phyloP scores from a whole-genome alignment of 2,888 invertebrate genomes.

The Lasiommata megera region DNA sequence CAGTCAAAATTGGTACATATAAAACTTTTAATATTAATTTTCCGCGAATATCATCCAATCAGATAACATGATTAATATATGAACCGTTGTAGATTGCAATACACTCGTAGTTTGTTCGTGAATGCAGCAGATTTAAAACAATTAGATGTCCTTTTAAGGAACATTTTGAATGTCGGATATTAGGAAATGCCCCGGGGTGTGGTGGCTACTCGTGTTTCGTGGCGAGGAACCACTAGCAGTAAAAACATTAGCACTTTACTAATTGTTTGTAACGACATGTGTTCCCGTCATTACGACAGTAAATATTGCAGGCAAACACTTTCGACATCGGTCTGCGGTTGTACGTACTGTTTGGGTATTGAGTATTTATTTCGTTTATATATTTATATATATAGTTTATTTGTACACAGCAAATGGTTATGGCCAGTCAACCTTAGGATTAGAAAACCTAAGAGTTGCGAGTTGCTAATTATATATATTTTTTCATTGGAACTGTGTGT shows the following conservation, averaged over 20 bases:
- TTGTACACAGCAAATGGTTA: no score
- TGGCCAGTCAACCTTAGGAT: no score
- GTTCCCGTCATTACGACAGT: conserved; percentile 29
- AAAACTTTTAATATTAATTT: no score
- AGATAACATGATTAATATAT: no score
- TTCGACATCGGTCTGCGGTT: conserved; percentile 27
- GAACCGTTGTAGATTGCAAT: no score
- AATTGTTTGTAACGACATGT: conserved; percentile 31
- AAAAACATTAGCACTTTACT: conserved; percentile 29
- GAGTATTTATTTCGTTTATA: background rate
- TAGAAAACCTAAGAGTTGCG: no score
- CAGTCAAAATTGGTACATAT: no score
- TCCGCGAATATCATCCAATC: no score
- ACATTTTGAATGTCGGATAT: conserved; percentile 12
- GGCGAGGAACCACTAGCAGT: conserved; percentile 10
- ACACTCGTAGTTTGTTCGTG: no score
- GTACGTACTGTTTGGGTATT: conserved; percentile 17
- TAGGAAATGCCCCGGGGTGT: conserved; percentile 21
- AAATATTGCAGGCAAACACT: conserved; percentile 30
- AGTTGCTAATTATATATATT: no score
- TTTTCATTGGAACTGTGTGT: no score
- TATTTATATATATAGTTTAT: no score
- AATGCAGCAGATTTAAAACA: background rate
- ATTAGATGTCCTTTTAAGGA: conserved; percentile 16
- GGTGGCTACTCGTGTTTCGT: conserved; percentile 20